Evolutionary conservation across 2,888 invertebrate species (phyloP), one percentile per base, ranked within the genome.

Genomic region (Ectemnius continuus): DNA sequence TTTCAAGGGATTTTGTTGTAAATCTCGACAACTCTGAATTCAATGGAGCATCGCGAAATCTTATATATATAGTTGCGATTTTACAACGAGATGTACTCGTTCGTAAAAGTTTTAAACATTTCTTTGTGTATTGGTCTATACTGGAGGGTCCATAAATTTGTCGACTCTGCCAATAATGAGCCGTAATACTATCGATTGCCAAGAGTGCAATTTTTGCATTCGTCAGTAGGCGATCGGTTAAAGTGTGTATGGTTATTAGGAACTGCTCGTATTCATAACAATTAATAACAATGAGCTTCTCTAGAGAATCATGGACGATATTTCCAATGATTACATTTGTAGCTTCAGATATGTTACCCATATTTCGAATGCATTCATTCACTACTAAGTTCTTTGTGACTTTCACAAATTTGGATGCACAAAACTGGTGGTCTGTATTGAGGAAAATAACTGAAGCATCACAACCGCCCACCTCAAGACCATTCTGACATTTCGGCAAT

Each of bases 61-160:
- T 92, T 65, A 93, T 93, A 82, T 93, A 94, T 47, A 94, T 81
- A 65, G 92, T 88, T 60, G 90, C 88, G 61, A 92, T 87, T 87
- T 93, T 93, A 79, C 92, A 92, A 79, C 92, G 92, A 84, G 91
- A 91, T 23, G 91, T 91, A 65, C 91, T 88, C 84, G 90, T 92
- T 86, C 92, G 92, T 75, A 94, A 88, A 6, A 87, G 73, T 76
- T 84, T 87, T n/a, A 92, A 59, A 1, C 91, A 72, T 62, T 91
- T 91, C 85, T 91, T 92, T 6, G 92, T 65, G 84, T 93, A 93
- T 0, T 84, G 80, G 88, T 93, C 92, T 91, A 93, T 92, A 8
- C 81, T 67, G 20, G 70, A 46, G 8, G 47, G 11, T 4, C 28
- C 47, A 1, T 52, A 63, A 4, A 68, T 71, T 69, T 85, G 75